Evolutionary conservation across 2,113 vertebrate species (phyloP).

Genomic region (Lota lota): DNA sequence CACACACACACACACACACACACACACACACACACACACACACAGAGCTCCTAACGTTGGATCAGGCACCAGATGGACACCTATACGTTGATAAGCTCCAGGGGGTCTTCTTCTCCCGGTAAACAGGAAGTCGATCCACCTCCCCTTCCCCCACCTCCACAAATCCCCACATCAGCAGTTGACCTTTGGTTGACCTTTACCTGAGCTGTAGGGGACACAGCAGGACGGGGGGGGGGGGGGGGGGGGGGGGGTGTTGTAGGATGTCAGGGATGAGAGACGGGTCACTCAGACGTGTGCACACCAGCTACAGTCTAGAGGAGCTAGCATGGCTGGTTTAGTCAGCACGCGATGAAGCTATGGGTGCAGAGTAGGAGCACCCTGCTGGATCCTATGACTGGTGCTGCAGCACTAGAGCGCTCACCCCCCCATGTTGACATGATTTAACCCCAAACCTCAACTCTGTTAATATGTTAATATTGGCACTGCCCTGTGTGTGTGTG

Average conservation of each 20-base stretch:
- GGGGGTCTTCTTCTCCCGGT: constrained; percentile 26
- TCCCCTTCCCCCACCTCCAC: no score
- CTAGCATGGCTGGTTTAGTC: background rate
- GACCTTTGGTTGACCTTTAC: constrained; percentile 40
- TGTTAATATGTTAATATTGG: background rate
- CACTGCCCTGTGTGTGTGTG: background rate
- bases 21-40: no score
- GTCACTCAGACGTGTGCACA: constrained; percentile 53
- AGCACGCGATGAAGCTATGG: no score
- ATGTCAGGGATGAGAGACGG: constrained; percentile 32
- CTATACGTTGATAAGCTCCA: constrained; percentile 25
- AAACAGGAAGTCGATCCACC: background rate
- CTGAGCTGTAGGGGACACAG: constrained; percentile 37
- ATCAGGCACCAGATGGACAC: constrained; percentile 19
- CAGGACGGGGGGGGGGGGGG: constrained; percentile 20
- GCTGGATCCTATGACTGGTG: no score
- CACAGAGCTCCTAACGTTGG: background rate
- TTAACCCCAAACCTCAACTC: no score
- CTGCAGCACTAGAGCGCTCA: no score
- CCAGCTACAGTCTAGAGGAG: background rate
- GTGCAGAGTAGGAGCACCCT: no score
- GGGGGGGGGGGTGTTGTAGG: constrained; percentile 1
- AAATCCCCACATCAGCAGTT: constrained; percentile 11
- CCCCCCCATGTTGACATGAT: background rate
- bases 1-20: constrained; percentile 7